Base-by-base conservation (phyloP, 2,888 invertebrate genomes). In the Macrosoma leucophasiata region DNA sequence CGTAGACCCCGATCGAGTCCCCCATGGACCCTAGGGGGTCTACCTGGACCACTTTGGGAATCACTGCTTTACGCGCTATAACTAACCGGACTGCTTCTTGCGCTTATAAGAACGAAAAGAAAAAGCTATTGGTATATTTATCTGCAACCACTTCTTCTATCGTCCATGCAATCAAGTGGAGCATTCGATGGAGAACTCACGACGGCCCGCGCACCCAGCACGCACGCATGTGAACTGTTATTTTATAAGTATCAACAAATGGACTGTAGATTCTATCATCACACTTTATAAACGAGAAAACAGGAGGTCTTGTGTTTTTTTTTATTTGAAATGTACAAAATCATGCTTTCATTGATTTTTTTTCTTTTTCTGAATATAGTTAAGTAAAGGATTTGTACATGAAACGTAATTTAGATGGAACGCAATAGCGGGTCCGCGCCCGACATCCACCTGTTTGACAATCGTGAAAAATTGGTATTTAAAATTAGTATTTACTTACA, bases 401-500 rank as follows among this genome's bases (percentile, higher is more conserved):
- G 78, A 66, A 44, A 34, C 36, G 41, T 50, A 56, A 52, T 51
- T 52, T 55, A 55, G 57, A 58, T 52, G 55, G 60, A 33, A 60
- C 51, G 59, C 68, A 62, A 64, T 62, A 66, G 61, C 57, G 59
- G 61, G 62, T 54, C 50, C 50, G 56, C 51, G 55, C 58, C 56
- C 52, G 46, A 49, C 50, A 50, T 57, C 63, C 63, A 62, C 59
- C 63, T 62, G 67, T 69, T 69, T 67, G 66, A 63, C 56, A 62
- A 69, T 64, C 62, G 74, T 73, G 50, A 48, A 70, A 74, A 56
- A 81, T 82, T 81, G 82, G 82, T 82, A 82, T 82, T 84, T 82
- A 81, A 82, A 82, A 78, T 82, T 82, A 82, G 84, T 82, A 84
- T 81, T 82, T 84, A 84, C 84, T 82, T 82, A 81, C 81, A 78